Base-by-base conservation (phyloP, 2,113 vertebrate species). In the Heterochromis multidens region DNA sequence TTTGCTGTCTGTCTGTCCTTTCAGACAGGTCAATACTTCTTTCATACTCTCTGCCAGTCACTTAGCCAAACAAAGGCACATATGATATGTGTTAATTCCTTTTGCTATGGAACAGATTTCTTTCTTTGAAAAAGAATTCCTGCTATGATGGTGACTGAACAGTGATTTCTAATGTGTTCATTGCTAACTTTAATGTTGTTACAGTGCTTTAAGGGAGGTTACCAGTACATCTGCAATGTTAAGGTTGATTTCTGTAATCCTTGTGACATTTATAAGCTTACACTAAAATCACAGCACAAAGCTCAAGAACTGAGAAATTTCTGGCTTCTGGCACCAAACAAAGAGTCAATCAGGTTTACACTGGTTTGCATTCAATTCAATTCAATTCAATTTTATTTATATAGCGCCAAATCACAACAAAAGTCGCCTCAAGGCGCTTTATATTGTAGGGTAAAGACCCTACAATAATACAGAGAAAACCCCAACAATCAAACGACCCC, bases 1-100 rank as follows among this genome's bases (percentile, higher is more conserved):
- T 93, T 93, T 93, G 92, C 92, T 89, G 81, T 88, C 85, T 83
- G 92, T 93, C 92, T 93, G 90, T 70, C 35, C 62, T 72, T 40
- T 77, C 82, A 90, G 92, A 92, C 90, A 46, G 87, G 86, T 93
- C 92, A 83, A 93, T 85, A 92, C 74, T 80, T 43, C 21, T 76
- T 49, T 74, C 72, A 70, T 52, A 57, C 76, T 60, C 40, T 56
- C 63, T 85, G 88, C n/a, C 88, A 81, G 54, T 56, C 70, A 88
- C 80, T 72, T 21, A 61, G 29, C 52, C 49, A 79, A 85, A 77
- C 46, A 74, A 74, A 58, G 35, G 21, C 25, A 49, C 54, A 54
- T 13, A 54, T 14, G 62, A 60, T 23, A 62, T 56, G 31, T 58
- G 43, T 58, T 33, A 62, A n/a, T 58, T 58, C 46, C 17, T 59